Evolutionary conservation across 2,797 vertebrate species (phyloP).

Genomic region (Selene dorsalis): DNA sequence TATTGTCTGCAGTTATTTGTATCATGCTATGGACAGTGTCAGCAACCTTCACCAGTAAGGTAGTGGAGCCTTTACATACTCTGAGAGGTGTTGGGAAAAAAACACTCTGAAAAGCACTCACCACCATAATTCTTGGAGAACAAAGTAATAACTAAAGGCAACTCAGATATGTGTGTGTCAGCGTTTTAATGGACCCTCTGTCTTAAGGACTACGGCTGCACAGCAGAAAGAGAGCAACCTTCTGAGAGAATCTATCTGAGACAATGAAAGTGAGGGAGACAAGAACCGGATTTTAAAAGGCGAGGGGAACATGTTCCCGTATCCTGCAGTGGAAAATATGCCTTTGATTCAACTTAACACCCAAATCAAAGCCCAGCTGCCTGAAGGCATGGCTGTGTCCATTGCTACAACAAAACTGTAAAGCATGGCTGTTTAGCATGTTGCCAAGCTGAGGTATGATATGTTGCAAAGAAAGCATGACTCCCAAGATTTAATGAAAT

Average conservation of each 20-base stretch:
- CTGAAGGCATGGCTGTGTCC: neutral
- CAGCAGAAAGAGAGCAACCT: neutral
- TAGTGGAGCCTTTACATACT: neutral
- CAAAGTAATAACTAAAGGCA: neutral
- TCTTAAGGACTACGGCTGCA: neutral
- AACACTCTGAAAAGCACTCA: neutral
- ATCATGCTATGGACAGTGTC: neutral
- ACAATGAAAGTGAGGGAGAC: neutral
- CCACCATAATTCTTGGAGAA: conserved; percentile 1
- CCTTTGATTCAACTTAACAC: neutral
- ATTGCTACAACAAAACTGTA: conserved; percentile 2
- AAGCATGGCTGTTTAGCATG: conserved; percentile 2
- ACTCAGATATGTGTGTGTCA: neutral
- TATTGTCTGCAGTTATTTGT: neutral
- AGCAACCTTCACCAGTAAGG: neutral
- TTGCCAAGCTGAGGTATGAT: neutral
- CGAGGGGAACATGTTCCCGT: neutral
- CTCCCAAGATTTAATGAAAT: neutral
- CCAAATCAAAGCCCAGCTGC: neutral
- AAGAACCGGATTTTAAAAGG: neutral
- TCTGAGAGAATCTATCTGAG: neutral
- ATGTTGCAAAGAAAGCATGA: conserved; percentile 2
- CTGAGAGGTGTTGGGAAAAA: neutral
- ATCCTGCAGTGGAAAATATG: neutral
- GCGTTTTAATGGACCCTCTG: neutral